Evolutionary conservation across 2,797 vertebrate species (phyloP).

Genomic region (Nannoperca obscura): DNA sequence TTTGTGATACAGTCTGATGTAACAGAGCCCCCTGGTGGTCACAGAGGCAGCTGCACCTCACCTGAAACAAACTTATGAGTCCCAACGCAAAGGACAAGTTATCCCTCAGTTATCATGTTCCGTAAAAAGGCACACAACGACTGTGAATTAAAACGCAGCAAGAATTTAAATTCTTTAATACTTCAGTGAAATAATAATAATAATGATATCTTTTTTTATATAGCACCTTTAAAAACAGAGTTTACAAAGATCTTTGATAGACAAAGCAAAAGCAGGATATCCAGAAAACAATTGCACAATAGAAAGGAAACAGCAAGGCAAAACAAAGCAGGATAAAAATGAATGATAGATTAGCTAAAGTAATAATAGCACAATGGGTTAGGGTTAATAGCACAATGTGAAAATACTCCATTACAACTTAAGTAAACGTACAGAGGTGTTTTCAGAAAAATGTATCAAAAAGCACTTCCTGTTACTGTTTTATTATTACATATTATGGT

Average conservation of each 20-base stretch:
- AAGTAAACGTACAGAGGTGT: background rate
- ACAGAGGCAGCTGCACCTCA: background rate
- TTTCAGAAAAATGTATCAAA: background rate
- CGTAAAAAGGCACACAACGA: background rate
- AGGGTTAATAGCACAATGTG: background rate
- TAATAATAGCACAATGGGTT: too few relatives aligned
- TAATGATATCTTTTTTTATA: too few relatives aligned
- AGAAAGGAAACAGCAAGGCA: too few relatives aligned
- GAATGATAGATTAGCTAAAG: too few relatives aligned
- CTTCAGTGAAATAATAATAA: background rate
- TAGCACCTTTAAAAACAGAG: too few relatives aligned
- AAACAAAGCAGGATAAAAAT: too few relatives aligned
- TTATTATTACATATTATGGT: background rate
- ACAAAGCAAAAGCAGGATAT: too few relatives aligned
- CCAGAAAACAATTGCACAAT: too few relatives aligned
- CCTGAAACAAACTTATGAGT: background rate
- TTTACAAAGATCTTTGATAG: too few relatives aligned
- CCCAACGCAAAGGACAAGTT: background rate
- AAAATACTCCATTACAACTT: background rate
- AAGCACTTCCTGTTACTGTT: background rate
- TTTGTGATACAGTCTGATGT: background rate
- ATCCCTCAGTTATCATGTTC: background rate
- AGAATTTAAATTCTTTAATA: background rate
- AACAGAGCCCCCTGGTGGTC: constrained; percentile 60
- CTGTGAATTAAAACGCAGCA: background rate